These are phyloP conservation scores for Botrylloides violaceus DNA, from an alignment of 23 tunicate genomes.

Conservation along the genomic window DNA sequence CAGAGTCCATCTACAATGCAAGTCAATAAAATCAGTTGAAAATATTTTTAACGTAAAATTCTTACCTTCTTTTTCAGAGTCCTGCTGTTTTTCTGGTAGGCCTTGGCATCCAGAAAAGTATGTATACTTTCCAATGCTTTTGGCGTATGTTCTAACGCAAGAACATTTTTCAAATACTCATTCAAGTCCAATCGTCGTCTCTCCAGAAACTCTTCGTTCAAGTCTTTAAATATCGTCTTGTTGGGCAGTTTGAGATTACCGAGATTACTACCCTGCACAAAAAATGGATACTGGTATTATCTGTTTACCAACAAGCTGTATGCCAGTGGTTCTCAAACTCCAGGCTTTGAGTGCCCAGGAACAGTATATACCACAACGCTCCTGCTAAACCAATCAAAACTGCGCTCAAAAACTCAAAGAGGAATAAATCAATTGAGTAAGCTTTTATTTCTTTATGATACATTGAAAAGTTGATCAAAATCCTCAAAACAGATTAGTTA, in stretches of 20 bases:
- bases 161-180: constrained; percentile 34
- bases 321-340: no score
- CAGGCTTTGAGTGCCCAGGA: no score
- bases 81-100: constrained; percentile 65
- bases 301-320: no score
- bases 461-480: no score
- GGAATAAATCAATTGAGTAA: no score
- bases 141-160: constrained; percentile 43
- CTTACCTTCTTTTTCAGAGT: constrained; percentile 72
- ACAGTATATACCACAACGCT: no score
- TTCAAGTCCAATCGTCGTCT: constrained; percentile 60
- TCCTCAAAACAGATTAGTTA: no score
- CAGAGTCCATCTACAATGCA: constrained; percentile 46
- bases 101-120: constrained; percentile 82
- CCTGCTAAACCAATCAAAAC: no score
- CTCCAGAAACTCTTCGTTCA: constrained; percentile 83
- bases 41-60: neutral
- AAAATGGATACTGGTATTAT: no score
- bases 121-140: constrained; percentile 73
- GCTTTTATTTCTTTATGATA: no score
- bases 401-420: no score
- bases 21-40: neutral
- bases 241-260: constrained; percentile 56
- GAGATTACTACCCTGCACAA: constrained; percentile 52
- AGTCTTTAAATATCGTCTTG: constrained; percentile 80